Percentiles rank a stretch among this genome's conserved stretches.
phyloP scores from a whole-genome alignment of 2,113 vertebrate genomes.

The Dermatemys mawii region DNA sequence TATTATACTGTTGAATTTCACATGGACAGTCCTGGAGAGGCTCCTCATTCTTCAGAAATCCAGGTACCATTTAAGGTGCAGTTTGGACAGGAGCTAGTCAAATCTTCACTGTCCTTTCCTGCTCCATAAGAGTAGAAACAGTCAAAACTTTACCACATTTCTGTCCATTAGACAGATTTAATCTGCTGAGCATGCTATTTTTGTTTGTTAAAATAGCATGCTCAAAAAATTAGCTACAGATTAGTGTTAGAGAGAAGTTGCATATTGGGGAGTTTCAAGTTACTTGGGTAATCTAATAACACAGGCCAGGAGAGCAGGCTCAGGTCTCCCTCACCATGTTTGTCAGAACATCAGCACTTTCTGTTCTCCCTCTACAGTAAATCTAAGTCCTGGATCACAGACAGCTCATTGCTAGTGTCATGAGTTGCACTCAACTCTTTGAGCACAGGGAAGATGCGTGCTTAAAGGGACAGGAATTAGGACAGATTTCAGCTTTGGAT shows the following conservation, averaged over 20 bases:
- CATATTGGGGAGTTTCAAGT: too few relatives aligned
- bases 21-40: not conserved
- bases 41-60: not conserved
- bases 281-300: too few relatives aligned
- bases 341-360: not conserved
- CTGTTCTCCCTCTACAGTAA: not conserved
- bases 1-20: not conserved
- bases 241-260: too few relatives aligned
- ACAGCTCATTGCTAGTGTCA: not conserved
- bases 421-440: not conserved
- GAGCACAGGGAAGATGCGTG: too few relatives aligned
- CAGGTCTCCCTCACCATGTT: not conserved
- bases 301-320: too few relatives aligned
- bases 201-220: too few relatives aligned
- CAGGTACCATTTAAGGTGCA: not conserved
- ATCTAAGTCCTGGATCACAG: not conserved
- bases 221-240: too few relatives aligned
- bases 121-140: not conserved
- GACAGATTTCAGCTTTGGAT: too few relatives aligned
- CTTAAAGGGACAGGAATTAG: too few relatives aligned
- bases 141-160: not conserved
- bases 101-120: not conserved
- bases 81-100: not conserved
- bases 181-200: not conserved
- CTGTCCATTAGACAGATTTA: not conserved